Percentiles rank a stretch among this genome's conserved stretches.
Evolutionary conservation across 2,888 invertebrate species (phyloP).

Genomic region (Oscheius sp.): DNA sequence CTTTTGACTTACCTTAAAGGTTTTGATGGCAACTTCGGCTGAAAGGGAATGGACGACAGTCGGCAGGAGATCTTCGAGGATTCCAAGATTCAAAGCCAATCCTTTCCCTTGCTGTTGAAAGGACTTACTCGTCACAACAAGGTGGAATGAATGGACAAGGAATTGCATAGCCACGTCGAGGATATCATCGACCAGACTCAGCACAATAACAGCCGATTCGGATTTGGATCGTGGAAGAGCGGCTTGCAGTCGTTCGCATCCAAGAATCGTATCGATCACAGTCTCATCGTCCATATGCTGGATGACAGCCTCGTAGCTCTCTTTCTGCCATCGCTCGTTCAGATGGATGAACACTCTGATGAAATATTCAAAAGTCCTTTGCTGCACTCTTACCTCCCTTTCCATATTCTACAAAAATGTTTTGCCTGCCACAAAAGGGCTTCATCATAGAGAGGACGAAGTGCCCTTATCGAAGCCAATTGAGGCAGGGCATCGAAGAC

Average conservation of each 20-base stretch:
- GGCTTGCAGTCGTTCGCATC: conserved; percentile 82
- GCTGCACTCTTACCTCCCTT: conserved; percentile 74
- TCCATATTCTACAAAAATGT: conserved; percentile 88
- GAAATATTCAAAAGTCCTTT: neutral
- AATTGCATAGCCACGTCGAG: conserved; percentile 83
- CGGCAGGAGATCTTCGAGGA: conserved; percentile 82
- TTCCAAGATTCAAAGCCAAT: conserved; percentile 80
- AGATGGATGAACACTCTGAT: conserved; percentile 83
- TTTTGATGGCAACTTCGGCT: conserved; percentile 84
- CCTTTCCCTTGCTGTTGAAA: conserved; percentile 80
- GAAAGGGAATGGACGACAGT: conserved; percentile 82
- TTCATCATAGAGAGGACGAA: conserved; percentile 60
- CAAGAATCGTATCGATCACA: conserved; percentile 83
- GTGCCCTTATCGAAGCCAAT: conserved; percentile 75
- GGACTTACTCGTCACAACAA: conserved; percentile 79
- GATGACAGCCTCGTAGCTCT: conserved; percentile 63
- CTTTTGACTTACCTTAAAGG: conserved; percentile 67
- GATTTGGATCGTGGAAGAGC: conserved; percentile 57
- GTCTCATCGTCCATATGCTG: conserved; percentile 77
- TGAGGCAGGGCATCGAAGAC: conserved; percentile 87
- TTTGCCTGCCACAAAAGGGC: conserved; percentile 70
- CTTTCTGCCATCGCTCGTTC: conserved; percentile 77
- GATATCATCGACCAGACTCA: conserved; percentile 81
- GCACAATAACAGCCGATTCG: conserved; percentile 85
- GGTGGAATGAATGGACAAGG: conserved; percentile 81